phyloP scores from a whole-genome alignment of 2,113 vertebrate genomes.

The Strix uralensis region DNA sequence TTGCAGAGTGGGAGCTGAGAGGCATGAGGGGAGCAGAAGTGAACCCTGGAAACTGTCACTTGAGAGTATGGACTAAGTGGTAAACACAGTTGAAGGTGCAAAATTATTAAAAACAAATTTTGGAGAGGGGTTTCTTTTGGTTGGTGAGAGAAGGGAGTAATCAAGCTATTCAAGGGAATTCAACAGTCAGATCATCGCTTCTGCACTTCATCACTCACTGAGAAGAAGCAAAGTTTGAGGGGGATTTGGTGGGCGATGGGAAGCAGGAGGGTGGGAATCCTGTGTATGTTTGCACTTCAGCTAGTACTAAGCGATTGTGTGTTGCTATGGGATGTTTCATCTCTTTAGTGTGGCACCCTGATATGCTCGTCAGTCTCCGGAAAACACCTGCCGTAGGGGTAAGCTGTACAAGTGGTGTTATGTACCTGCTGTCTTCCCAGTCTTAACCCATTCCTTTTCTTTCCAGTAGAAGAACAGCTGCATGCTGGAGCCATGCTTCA shows the following conservation, averaged over 20 bases:
- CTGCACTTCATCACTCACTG: not conserved
- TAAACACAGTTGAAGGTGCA: not conserved
- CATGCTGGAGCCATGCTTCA: constrained; percentile 73
- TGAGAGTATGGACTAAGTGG: not conserved
- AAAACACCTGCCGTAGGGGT: not conserved
- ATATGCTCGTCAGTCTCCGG: not conserved
- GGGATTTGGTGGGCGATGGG: not conserved
- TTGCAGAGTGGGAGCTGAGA: not conserved
- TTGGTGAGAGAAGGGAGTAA: not conserved
- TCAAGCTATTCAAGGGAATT: not conserved
- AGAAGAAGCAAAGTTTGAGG: not conserved
- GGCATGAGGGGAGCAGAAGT: not conserved
- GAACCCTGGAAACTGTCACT: not conserved
- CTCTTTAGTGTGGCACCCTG: not conserved
- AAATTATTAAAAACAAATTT: not conserved
- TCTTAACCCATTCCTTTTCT: constrained; percentile 8
- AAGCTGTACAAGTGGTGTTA: accelerated
- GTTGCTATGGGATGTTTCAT: not conserved
- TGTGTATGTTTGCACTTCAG: not conserved
- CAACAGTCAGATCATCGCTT: not conserved
- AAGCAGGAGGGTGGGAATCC: not conserved
- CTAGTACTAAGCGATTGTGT: accelerated
- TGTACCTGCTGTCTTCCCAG: not conserved
- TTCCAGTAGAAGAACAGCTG: constrained; percentile 80
- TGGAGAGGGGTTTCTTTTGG: not conserved